phyloP scores from a whole-genome alignment of 2,888 invertebrate genomes.

The Tholera decimalis region DNA sequence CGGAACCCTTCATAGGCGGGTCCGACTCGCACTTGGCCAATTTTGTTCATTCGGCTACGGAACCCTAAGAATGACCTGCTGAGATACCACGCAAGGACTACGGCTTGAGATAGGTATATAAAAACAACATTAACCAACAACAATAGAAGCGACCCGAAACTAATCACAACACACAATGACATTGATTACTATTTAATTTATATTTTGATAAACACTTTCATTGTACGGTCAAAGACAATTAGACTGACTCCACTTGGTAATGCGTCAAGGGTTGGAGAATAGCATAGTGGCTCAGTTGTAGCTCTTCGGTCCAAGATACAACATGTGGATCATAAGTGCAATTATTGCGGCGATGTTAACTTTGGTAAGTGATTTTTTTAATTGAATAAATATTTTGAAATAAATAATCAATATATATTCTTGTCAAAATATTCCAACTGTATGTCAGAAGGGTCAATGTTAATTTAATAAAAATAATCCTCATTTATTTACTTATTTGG shows the following conservation, averaged over 20 bases:
- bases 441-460: too few species aligned
- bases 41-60: too few species aligned
- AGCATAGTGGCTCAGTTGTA: constrained; percentile 63
- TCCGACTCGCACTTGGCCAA: too few species aligned
- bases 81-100: too few species aligned
- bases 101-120: neutral
- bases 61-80: too few species aligned
- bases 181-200: constrained; percentile 43
- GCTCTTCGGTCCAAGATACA: constrained; percentile 35
- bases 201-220: constrained; percentile 66
- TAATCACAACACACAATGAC: constrained; percentile 32
- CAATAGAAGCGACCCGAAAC: constrained; percentile 21
- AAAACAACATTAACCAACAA: constrained; percentile 14
- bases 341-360: constrained; percentile 49
- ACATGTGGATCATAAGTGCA: constrained; percentile 67
- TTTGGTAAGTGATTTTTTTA: constrained; percentile 61
- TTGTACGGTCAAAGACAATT: constrained; percentile 67
- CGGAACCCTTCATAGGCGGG: too few species aligned
- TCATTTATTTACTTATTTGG: too few species aligned
- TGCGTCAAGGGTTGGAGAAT: constrained; percentile 54
- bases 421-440: too few species aligned
- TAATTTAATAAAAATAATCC: too few species aligned
- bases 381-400: too few species aligned
- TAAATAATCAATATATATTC: too few species aligned
- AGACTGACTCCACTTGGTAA: constrained; percentile 55